A percentile compares a stretch with the other conserved stretches of the same genome.
Evolutionary conservation across 1,140 invertebrate species (phyloP).

Genomic region (Brachionus angularis): DNA sequence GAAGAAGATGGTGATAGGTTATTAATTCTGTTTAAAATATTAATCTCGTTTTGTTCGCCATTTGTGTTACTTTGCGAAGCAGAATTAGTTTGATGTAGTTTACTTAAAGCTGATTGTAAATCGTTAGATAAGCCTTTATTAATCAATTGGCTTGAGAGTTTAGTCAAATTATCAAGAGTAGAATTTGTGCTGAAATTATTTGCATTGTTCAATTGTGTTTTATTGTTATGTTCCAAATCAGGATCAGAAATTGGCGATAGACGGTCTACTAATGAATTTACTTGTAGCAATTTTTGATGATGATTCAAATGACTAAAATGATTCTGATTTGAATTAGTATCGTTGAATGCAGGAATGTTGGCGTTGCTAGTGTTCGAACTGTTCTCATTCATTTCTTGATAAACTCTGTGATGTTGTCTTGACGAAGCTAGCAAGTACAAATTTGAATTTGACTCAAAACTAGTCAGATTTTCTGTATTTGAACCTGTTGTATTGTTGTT

Average conservation of each 20-base stretch:
- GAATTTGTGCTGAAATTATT: not conserved
- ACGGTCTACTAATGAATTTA: conserved; percentile 29
- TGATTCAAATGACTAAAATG: not conserved
- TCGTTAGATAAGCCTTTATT: too few relatives aligned
- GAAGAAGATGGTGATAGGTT: conserved; percentile 37
- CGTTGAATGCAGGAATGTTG: not conserved
- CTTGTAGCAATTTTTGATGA: conserved; percentile 35
- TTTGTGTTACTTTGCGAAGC: not conserved
- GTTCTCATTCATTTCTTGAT: not conserved
- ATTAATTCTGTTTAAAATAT: conserved; percentile 31
- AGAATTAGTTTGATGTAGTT: too few relatives aligned
- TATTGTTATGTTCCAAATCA: conserved; percentile 26
- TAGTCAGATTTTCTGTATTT: too few relatives aligned
- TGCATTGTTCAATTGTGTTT: not conserved
- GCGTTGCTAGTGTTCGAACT: not conserved
- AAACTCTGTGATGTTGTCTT: conserved; percentile 29
- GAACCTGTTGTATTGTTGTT: too few relatives aligned
- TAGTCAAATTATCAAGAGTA: too few relatives aligned
- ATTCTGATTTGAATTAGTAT: too few relatives aligned
- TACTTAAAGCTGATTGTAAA: too few relatives aligned
- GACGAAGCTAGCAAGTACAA: conserved; percentile 12
- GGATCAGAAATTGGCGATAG: conserved; percentile 31
- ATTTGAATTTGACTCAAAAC: not conserved
- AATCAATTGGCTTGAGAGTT: too few relatives aligned
- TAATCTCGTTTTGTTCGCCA: not conserved